phyloP scores from a whole-genome alignment of 2,888 invertebrate genomes.

The Melanotus villosus region DNA sequence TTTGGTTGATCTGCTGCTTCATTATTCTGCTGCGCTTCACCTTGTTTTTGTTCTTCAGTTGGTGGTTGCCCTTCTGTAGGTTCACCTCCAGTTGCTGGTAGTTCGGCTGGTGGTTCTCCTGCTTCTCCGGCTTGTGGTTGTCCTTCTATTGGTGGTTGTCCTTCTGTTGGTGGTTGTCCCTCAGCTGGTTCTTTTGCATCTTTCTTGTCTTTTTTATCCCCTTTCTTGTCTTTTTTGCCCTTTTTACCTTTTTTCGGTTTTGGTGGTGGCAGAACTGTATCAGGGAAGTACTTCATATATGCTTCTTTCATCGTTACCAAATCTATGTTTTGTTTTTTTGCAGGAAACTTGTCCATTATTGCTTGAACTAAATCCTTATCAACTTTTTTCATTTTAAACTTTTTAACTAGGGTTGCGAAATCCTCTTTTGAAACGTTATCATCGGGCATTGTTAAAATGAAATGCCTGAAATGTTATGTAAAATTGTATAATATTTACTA shows the following conservation, averaged over 20 bases:
- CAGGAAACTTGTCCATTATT: slow-evolving; percentile 62
- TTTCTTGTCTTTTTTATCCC: background rate
- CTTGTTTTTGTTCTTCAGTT: background rate
- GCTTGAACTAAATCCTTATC: slow-evolving; percentile 61
- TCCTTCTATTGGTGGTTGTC: slow-evolving; percentile 1
- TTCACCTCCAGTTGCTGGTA: background rate
- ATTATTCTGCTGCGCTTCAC: no score
- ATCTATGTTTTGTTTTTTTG: slow-evolving; percentile 64
- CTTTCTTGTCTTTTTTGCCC: slow-evolving; percentile 37
- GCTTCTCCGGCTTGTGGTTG: background rate
- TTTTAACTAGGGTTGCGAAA: slow-evolving; percentile 60
- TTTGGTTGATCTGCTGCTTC: background rate
- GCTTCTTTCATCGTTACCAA: slow-evolving; percentile 63
- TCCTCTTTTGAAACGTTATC: slow-evolving; percentile 57
- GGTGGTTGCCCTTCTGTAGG: slow-evolving; percentile 13
- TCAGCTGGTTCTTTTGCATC: background rate
- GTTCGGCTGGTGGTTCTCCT: slow-evolving; percentile 2
- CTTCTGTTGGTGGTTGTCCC: slow-evolving; percentile 1
- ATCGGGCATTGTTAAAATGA: slow-evolving; percentile 65
- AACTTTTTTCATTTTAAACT: slow-evolving; percentile 63
- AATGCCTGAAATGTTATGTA: slow-evolving; percentile 63
- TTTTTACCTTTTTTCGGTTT: slow-evolving; percentile 59
- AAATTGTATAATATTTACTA: background rate
- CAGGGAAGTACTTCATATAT: slow-evolving; percentile 67
- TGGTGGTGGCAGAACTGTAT: slow-evolving; percentile 61